Percentiles rank a stretch among this genome's conserved stretches.
These are phyloP conservation scores for Peromyscus polionotus DNA, from an alignment of 2,113 vertebrate genomes.

Conservation along the genomic window DNA sequence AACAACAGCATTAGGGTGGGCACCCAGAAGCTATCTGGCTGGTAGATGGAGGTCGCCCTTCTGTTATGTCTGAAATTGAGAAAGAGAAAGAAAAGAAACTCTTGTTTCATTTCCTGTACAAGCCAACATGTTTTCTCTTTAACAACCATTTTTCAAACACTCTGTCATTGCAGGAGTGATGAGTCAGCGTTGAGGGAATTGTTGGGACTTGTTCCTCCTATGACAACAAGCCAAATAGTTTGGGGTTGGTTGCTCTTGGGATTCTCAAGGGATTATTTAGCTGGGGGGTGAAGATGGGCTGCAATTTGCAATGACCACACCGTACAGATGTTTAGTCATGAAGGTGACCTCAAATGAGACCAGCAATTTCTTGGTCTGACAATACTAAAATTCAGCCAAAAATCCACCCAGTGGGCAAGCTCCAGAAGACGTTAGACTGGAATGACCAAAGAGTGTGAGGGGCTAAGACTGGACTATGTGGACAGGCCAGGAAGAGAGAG, in stretches of 20 bases:
- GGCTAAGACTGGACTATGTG: not conserved
- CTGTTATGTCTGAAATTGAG: too few species aligned
- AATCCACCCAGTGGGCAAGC: conserved; percentile 58
- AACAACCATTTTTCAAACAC: conserved; percentile 53
- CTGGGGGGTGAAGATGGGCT: not conserved
- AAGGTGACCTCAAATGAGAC: conserved; percentile 61
- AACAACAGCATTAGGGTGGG: not conserved
- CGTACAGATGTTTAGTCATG: conserved; percentile 54
- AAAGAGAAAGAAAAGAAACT: conserved; percentile 26
- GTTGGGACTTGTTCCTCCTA: conserved; percentile 61
- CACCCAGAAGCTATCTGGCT: not conserved
- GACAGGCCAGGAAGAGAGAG: not conserved
- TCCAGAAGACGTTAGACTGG: conserved; percentile 46
- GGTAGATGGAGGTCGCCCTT: not conserved
- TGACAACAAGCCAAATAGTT: conserved; percentile 39
- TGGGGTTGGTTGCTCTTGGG: not conserved
- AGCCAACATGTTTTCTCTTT: conserved; percentile 71
- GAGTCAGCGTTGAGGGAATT: conserved; percentile 69
- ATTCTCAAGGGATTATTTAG: conserved; percentile 65
- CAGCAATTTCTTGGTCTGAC: conserved; percentile 62
- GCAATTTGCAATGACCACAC: conserved; percentile 62
- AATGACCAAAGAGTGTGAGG: conserved; percentile 21
- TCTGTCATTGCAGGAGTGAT: conserved; percentile 50
- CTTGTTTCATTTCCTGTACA: conserved; percentile 15
- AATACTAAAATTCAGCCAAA: conserved; percentile 62